Evolutionary conservation across 2,888 invertebrate genomes (phyloP), one percentile per base, ranked within the genome.

Genomic region (Caenorhabditis sp.): DNA sequence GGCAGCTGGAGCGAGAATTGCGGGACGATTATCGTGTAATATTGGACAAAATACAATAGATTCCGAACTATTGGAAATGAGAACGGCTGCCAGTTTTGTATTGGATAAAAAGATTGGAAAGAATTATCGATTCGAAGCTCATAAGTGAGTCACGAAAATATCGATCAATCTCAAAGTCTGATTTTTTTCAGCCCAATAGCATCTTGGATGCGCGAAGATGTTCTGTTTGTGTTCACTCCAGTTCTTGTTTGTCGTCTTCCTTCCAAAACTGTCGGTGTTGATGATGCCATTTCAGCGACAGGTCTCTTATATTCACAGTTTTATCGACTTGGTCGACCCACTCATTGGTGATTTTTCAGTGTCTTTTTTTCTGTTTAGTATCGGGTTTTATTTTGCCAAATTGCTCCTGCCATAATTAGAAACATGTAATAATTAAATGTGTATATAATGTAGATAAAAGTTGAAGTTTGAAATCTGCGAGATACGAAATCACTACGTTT

Each of bases 181-280:
- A 19, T 54, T n/a, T 53, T 21, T 79, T 86, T 65, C 76, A 87
- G 84, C 61, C 87, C 87, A 8, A 87, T 89, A n/a, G 82, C 88
- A 2, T 86, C 87, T 3, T 89, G 89, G 88, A 81, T 88, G 76
- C 83, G 86, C 21, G 86, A 86, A 58, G 89, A 88, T 24, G 81
- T 87, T 60, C 77, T 89, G 24, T 90, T 90, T 84, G 87, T 88
- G 37, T 89, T 89, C 74, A 89, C 89, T 62, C 90, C 90, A 2
- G 89, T 89, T 6, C 84, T 90, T 50, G 89, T 90, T 19, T 90
- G 90, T 80, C 88, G 87, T 70, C 78, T 88, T 31, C 89, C 90
- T 1, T 74, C 87, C 49, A 89, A 89, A 78, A 90, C 89, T 12
- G 81, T 90, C 12, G 90, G 90, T 50, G 77, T 90, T n/a, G 89